These are phyloP conservation scores for Tetragonisca angustula DNA, from an alignment of 2,888 invertebrate genomes.

Conservation along the genomic window DNA sequence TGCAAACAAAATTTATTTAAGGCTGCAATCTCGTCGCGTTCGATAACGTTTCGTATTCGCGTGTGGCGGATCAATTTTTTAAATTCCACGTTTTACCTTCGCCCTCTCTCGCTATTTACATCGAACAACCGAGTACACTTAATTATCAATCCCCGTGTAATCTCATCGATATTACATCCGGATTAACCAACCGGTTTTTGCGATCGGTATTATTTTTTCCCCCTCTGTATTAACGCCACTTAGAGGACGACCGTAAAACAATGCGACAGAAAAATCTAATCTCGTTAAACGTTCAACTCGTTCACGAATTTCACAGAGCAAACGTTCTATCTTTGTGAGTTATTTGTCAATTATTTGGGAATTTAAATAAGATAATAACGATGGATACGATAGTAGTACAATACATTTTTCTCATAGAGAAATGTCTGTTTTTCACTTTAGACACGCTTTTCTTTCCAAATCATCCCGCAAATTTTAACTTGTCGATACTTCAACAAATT, in stretches of 20 bases:
- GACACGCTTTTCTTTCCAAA: no score
- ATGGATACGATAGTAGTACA: no score
- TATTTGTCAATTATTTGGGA: no score
- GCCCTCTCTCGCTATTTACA: neutral
- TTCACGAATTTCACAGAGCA: neutral
- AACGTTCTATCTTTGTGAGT: neutral
- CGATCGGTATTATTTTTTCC: neutral
- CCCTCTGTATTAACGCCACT: neutral
- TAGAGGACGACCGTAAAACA: neutral
- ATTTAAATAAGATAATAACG: no score
- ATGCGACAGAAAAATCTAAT: neutral
- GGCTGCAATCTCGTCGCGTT: neutral
- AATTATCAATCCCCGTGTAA: neutral
- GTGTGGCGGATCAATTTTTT: neutral
- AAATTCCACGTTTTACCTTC: neutral
- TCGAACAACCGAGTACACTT: neutral
- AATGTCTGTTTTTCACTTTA: no score
- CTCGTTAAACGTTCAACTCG: neutral
- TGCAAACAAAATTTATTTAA: constrained; percentile 22
- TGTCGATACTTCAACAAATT: no score
- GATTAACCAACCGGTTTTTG: neutral
- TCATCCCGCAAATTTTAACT: no score
- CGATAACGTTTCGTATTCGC: neutral
- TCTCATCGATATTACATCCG: neutral
- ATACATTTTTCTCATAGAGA: no score